phyloP scores from a whole-genome alignment of 2,888 invertebrate genomes.

The Drosophila mayaguana region DNA sequence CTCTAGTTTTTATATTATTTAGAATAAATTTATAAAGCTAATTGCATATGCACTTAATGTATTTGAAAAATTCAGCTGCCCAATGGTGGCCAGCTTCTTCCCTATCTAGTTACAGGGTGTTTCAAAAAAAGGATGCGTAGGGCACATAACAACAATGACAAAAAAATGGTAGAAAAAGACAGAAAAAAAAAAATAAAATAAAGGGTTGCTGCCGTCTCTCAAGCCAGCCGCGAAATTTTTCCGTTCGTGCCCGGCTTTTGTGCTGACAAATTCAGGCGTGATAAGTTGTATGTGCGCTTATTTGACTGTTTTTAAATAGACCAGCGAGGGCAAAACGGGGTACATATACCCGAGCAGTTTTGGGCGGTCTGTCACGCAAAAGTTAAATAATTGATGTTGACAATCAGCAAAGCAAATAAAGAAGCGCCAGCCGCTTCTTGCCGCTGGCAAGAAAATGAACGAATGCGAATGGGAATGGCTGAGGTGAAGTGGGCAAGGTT shows the following conservation, averaged over 20 bases:
- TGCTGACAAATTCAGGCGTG: constrained; percentile 84
- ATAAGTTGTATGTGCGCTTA: constrained; percentile 81
- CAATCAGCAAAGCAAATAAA: constrained; percentile 83
- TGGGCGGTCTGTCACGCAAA: constrained; percentile 64
- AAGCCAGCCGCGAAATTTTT: constrained; percentile 41
- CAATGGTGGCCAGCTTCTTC: too few relatives aligned
- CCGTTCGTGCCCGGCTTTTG: constrained; percentile 63
- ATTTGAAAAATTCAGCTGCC: too few relatives aligned
- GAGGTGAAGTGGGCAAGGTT: constrained; percentile 48
- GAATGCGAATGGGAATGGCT: constrained; percentile 19
- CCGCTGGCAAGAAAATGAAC: constrained; percentile 49
- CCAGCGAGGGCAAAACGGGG: constrained; percentile 44
- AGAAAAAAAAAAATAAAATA: constrained; percentile 17
- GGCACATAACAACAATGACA: constrained; percentile 15
- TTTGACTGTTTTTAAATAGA: constrained; percentile 81
- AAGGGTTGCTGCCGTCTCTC: constrained; percentile 63
- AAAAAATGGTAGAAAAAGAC: constrained; percentile 6
- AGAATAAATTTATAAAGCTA: too few relatives aligned
- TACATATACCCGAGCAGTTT: constrained; percentile 20
- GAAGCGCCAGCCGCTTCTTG: constrained; percentile 53
- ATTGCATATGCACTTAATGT: too few relatives aligned
- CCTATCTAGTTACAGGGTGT: constrained; percentile 36
- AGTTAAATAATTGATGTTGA: constrained; percentile 83
- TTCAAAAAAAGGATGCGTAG: constrained; percentile 29
- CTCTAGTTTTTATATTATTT: too few relatives aligned